phyloP scores from a whole-genome alignment of 2,113 vertebrate genomes.

The Sapajus apella region DNA sequence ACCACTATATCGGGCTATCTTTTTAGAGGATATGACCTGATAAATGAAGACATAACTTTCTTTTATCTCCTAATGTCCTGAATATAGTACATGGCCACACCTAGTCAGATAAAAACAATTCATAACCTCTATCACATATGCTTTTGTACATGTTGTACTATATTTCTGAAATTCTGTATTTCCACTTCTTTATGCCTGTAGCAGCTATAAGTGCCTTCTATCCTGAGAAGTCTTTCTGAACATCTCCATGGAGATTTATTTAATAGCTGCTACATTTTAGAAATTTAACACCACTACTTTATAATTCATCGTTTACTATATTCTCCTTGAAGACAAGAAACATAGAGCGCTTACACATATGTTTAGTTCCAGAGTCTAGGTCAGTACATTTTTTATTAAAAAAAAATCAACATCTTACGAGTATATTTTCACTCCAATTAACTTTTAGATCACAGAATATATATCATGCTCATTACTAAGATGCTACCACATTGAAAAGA shows the following conservation, averaged over 20 bases:
- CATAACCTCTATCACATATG: neutral
- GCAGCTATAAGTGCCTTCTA: neutral
- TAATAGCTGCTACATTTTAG: neutral
- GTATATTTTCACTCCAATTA: neutral
- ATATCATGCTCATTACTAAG: neutral
- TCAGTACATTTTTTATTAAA: neutral
- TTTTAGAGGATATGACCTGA: neutral
- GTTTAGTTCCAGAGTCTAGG: neutral
- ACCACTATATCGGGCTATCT: too few relatives aligned
- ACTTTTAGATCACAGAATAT: neutral
- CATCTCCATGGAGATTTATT: neutral
- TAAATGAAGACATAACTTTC: neutral
- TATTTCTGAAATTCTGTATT: neutral
- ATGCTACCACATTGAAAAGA: neutral
- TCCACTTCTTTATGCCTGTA: neutral
- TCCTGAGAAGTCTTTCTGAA: neutral
- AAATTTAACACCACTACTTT: neutral
- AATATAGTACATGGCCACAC: neutral
- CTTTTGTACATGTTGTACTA: neutral
- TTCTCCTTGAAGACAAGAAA: neutral
- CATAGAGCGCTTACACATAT: neutral
- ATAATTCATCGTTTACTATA: neutral
- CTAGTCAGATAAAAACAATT: neutral
- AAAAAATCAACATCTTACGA: neutral
- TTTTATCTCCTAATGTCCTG: neutral